Conservation (phyloP, 2,113 vertebrate genomes). For the Vireo altiloquus region DNA sequence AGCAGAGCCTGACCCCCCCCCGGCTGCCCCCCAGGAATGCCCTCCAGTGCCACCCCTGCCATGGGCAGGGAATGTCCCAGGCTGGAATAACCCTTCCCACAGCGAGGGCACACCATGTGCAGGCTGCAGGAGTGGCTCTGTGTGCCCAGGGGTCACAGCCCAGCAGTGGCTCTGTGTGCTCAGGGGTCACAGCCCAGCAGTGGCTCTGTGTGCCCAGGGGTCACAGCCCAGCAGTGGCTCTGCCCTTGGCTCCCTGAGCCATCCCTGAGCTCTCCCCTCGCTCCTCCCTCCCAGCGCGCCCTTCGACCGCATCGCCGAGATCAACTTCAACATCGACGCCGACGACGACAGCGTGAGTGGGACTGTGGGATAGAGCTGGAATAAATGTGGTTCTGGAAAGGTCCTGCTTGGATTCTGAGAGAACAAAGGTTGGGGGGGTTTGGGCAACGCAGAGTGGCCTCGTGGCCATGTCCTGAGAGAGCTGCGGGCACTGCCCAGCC, state of each 20-base stretch:
- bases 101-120: fast-evolving
- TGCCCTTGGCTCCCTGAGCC: background rate
- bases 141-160: background rate
- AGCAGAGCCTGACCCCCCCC: background rate
- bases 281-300: conserved; percentile 77
- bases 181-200: background rate
- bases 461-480: fast-evolving
- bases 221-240: background rate
- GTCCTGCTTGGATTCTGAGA: background rate
- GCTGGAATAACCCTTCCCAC: background rate
- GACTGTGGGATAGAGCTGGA: fast-evolving
- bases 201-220: background rate
- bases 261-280: background rate
- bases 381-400: background rate
- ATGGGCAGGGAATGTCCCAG: background rate
- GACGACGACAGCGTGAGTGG: conserved; percentile 92
- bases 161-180: background rate
- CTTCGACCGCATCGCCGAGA: conserved; percentile 94
- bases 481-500: fast-evolving
- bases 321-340: conserved; percentile 90
- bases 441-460: background rate
- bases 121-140: background rate
- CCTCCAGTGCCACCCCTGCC: background rate
- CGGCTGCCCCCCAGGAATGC: background rate
- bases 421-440: fast-evolving